Evolutionary conservation across 2,797 vertebrate species (phyloP), one percentile per base, ranked within the genome.

Genomic region (Megaceryle alcyon): DNA sequence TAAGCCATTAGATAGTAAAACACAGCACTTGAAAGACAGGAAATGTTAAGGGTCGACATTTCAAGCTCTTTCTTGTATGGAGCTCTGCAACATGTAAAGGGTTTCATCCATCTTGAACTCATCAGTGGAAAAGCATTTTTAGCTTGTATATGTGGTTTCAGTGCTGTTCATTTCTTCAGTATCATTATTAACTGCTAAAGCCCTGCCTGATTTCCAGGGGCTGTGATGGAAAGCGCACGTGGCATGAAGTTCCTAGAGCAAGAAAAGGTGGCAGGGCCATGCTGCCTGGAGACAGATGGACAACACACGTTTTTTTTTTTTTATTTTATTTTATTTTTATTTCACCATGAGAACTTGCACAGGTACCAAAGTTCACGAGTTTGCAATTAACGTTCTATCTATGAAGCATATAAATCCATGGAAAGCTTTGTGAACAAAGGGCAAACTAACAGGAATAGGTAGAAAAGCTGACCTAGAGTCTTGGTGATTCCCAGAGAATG

Each of bases 81-180:
- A 93, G 31, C 35, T 22, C 63, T 70, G 71, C 13, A 77, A 82
- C 22, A 51, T 53, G 7, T 37, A 61, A 69, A 86, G 35, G 19
- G 23, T 76, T 94, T 92, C 64, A 73, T 72, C 39, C 63, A 44
- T 86, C 85, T 90, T 91, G 91, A 97, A 83, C 37, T 90, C 68
- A 66, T 86, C 72, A 93, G 25, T 60, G 39, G 29, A 79, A 75
- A 87, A 90, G 35, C 5, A 5, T 6, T 92, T 93, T 82, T 77
- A 70, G 48, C 69, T 76, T 84, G 10, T 63, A 39, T 81, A 35
- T 63, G 63, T 48, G 68, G 59, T 68, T 94, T 79, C 56, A 60
- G 26, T 15, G 56, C n/a, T 83, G 33, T 7, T 65, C 86, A 54
- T 88, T 39, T 72, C 82, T 83, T 94, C 48, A 70, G 68, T 60